phyloP scores from a whole-genome alignment of 2,113 vertebrate species.

The Lepisosteus osseus region DNA sequence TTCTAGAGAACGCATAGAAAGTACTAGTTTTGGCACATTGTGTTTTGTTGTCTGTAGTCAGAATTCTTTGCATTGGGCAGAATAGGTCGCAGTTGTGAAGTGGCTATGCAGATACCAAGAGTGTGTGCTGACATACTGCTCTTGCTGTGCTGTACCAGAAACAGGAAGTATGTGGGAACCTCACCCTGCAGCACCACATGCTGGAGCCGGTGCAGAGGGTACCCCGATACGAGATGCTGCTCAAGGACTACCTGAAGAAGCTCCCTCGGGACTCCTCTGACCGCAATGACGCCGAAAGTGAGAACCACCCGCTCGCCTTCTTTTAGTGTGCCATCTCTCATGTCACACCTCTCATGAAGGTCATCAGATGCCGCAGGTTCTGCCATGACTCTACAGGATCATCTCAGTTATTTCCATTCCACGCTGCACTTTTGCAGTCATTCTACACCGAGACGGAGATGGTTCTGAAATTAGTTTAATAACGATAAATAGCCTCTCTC shows the following conservation, averaged over 20 bases:
- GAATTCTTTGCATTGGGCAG: no score
- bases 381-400: no score
- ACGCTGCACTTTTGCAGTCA: no score
- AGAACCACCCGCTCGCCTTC: slow-evolving; percentile 24
- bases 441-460: no score
- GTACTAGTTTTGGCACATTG: no score
- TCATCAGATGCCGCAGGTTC: no score
- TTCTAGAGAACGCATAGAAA: no score
- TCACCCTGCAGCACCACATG: slow-evolving; percentile 97
- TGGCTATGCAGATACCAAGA: no score
- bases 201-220: slow-evolving; percentile 93
- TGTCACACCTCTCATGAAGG: not conserved
- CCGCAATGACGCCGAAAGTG: slow-evolving; percentile 87
- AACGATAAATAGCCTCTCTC: no score
- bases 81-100: not conserved
- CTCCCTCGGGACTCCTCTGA: slow-evolving; percentile 83
- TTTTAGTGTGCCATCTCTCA: not conserved
- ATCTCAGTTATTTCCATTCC: no score
- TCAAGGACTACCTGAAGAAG: slow-evolving; percentile 96
- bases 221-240: slow-evolving; percentile 95
- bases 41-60: no score
- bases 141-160: slow-evolving; percentile 60
- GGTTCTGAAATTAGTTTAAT: no score
- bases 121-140: not conserved
- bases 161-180: slow-evolving; percentile 80